phyloP scores from a whole-genome alignment of 2,888 invertebrate species.

The Lypha dubia region DNA sequence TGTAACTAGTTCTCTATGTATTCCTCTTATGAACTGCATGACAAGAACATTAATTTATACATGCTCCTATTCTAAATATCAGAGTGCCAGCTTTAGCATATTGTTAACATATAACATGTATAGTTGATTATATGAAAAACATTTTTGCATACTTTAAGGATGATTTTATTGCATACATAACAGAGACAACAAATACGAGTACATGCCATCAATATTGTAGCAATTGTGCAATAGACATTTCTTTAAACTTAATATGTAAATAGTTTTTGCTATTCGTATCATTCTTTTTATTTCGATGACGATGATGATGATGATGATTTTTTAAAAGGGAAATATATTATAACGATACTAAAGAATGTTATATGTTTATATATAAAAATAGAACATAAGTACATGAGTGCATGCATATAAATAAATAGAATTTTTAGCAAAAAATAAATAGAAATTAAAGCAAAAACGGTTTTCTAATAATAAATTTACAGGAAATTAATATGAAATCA shows the following conservation, averaged over 20 bases:
- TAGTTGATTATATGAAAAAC: not conserved
- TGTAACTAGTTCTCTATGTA: not conserved
- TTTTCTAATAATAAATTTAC: too few relatives aligned
- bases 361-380: too few relatives aligned
- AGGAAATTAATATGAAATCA: too few relatives aligned
- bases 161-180: conserved; percentile 50
- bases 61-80: not conserved
- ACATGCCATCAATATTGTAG: conserved; percentile 7
- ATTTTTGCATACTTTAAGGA: conserved; percentile 65
- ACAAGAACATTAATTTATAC: not conserved
- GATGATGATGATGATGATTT: conserved; percentile 1
- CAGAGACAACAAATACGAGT: not conserved
- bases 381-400: too few relatives aligned
- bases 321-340: conserved; percentile 19
- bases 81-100: conserved; percentile 25
- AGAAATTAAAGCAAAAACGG: too few relatives aligned
- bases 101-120: conserved; percentile 28
- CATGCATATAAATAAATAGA: too few relatives aligned
- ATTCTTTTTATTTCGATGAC: not conserved
- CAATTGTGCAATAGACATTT: conserved; percentile 15
- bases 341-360: not conserved
- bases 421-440: too few relatives aligned
- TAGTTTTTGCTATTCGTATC: conserved; percentile 22
- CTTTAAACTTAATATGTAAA: conserved; percentile 9
- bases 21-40: not conserved